Evolutionary conservation across 2,888 invertebrate genomes (phyloP).

Genomic region (Heliconius ethilla): DNA sequence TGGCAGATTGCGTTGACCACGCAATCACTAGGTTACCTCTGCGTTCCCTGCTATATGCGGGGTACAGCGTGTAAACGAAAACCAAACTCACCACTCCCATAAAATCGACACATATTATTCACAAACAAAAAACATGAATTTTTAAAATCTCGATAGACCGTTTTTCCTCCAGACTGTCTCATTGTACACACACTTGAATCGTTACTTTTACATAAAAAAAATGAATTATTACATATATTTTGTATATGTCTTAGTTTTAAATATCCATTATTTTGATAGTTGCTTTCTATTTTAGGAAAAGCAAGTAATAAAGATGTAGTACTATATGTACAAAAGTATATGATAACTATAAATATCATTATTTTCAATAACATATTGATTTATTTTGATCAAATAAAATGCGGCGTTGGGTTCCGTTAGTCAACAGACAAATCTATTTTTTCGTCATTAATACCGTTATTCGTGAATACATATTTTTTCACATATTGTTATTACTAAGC

Average conservation of each 20-base stretch:
- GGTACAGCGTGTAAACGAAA: not conserved
- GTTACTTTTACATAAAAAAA: conserved; percentile 51
- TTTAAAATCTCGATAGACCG: conserved; percentile 54
- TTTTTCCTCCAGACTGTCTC: conserved; percentile 43
- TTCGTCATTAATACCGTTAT: no score
- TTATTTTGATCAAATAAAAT: not conserved
- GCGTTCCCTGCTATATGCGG: not conserved
- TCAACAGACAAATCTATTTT: no score
- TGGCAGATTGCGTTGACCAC: not conserved
- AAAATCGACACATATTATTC: conserved; percentile 63
- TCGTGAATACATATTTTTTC: no score
- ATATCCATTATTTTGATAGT: conserved; percentile 45
- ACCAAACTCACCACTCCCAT: conserved; percentile 56
- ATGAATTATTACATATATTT: conserved; percentile 50
- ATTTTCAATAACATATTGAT: not conserved
- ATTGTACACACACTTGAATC: conserved; percentile 53
- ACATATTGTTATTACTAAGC: no score
- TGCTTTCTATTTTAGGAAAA: not conserved
- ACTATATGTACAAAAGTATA: not conserved
- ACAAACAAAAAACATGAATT: conserved; percentile 64
- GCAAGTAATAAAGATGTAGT: not conserved
- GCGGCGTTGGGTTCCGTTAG: not conserved
- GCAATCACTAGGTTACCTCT: not conserved
- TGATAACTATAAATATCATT: not conserved
- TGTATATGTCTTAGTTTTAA: conserved; percentile 49